Conservation (phyloP, 2,797 vertebrate genomes). For the Pangasius djambal region DNA sequence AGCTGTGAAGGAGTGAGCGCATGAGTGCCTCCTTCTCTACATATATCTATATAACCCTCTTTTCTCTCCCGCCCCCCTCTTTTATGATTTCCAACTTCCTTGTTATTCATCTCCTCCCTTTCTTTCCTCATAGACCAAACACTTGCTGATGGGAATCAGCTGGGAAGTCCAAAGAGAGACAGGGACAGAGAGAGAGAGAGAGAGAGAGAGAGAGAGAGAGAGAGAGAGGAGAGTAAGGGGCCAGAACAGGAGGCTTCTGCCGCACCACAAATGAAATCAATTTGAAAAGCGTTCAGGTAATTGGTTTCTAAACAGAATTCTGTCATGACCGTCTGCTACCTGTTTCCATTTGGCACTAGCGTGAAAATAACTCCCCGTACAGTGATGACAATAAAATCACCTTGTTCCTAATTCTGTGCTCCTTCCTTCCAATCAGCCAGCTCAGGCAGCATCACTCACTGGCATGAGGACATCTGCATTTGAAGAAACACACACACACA, state of each 20-base stretch:
- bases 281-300: conserved; percentile 70
- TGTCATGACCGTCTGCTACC: conserved; percentile 67
- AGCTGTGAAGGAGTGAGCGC: conserved; percentile 57
- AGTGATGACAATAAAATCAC: conserved; percentile 66
- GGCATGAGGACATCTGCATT: conserved; percentile 39
- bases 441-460: conserved; percentile 41
- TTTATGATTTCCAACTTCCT: conserved; percentile 63
- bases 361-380: conserved; percentile 63
- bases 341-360: conserved; percentile 60
- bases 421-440: conserved; percentile 55
- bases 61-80: conserved; percentile 50
- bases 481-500: conserved; percentile 22
- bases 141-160: conserved; percentile 55
- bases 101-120: conserved; percentile 59
- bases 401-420: conserved; percentile 65
- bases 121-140: conserved; percentile 54
- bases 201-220: conserved; percentile 41
- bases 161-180: conserved; percentile 31
- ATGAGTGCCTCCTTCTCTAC: conserved; percentile 47
- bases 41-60: conserved; percentile 37
- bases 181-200: conserved; percentile 35
- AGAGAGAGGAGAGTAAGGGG: conserved; percentile 38
- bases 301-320: conserved; percentile 74
- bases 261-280: conserved; percentile 71
- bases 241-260: conserved; percentile 47